phyloP scores from a whole-genome alignment of 1,140 invertebrate species.

The Bactericera cockerelli region DNA sequence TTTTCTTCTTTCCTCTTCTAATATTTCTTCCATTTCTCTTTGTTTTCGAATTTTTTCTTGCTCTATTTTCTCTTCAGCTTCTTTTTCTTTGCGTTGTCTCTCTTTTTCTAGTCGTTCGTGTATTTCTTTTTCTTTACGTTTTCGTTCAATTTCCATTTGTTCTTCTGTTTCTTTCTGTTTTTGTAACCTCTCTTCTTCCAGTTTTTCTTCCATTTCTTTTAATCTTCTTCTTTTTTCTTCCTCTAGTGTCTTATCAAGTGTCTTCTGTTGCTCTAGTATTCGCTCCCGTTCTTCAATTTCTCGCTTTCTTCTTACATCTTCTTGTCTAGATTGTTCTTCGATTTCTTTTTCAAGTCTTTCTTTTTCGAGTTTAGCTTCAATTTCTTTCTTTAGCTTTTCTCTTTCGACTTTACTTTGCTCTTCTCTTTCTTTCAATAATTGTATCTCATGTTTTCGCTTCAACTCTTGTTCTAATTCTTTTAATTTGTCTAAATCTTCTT shows the following conservation, averaged over 20 bases:
- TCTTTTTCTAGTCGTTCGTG: not conserved
- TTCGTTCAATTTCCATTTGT: slow-evolving; percentile 8
- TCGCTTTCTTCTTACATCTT: not conserved
- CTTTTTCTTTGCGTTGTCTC: not conserved
- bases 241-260: not conserved
- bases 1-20: not conserved
- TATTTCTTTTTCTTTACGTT: not conserved
- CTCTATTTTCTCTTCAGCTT: slow-evolving; percentile 9
- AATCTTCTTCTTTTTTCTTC: not conserved
- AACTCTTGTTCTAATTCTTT: slow-evolving; percentile 5
- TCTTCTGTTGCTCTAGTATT: not conserved
- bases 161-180: slow-evolving; percentile 4
- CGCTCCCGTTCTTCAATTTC: not conserved
- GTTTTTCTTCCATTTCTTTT: slow-evolving; percentile 6
- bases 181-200: slow-evolving; percentile 2
- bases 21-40: not conserved
- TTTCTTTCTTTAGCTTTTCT: not conserved
- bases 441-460: not conserved
- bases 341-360: not conserved
- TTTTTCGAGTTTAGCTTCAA: not conserved
- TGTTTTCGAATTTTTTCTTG: slow-evolving; percentile 6
- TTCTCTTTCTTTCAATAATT: not conserved
- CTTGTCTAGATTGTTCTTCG: not conserved
- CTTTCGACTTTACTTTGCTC: not conserved
- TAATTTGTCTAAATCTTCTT: not conserved